These are phyloP conservation scores for Aspidoscelis tigris DNA, from an alignment of 2,113 vertebrate genomes.

Conservation along the genomic window DNA sequence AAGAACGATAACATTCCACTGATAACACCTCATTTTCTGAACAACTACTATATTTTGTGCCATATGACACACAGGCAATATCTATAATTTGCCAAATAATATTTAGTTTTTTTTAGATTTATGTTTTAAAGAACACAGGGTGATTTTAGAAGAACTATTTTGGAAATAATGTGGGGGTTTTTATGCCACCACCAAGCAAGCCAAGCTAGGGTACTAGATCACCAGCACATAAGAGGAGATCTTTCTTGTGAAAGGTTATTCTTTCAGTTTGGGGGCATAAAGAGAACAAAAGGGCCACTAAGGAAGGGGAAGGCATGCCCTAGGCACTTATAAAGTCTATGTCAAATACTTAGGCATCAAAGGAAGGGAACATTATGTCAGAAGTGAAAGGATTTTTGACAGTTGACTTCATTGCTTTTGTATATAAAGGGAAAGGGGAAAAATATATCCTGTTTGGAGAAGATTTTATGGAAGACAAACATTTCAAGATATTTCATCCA, in stretches of 20 bases:
- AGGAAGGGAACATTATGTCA: not conserved
- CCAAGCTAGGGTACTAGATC: not conserved
- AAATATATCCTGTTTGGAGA: constrained; percentile 33
- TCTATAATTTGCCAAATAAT: no score
- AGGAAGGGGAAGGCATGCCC: not conserved
- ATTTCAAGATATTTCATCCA: constrained; percentile 19
- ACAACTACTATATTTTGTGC: not conserved
- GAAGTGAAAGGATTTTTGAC: constrained; percentile 6
- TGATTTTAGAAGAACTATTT: no score
- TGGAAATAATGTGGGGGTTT: no score
- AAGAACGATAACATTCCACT: not conserved
- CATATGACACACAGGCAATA: no score
- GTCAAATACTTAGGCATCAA: not conserved
- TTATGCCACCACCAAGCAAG: not conserved
- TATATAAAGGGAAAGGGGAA: constrained; percentile 17
- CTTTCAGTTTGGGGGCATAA: not conserved
- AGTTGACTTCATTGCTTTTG: constrained; percentile 15
- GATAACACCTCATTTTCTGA: constrained; percentile 3
- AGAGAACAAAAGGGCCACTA: not conserved
- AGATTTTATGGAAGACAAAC: constrained; percentile 9
- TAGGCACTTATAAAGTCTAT: not conserved
- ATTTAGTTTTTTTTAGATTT: no score
- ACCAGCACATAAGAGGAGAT: not conserved
- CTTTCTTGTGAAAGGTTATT: not conserved
- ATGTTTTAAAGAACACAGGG: no score